Base-by-base conservation (phyloP, 2,113 vertebrate genomes). In the Ivindomyrus marchei region DNA sequence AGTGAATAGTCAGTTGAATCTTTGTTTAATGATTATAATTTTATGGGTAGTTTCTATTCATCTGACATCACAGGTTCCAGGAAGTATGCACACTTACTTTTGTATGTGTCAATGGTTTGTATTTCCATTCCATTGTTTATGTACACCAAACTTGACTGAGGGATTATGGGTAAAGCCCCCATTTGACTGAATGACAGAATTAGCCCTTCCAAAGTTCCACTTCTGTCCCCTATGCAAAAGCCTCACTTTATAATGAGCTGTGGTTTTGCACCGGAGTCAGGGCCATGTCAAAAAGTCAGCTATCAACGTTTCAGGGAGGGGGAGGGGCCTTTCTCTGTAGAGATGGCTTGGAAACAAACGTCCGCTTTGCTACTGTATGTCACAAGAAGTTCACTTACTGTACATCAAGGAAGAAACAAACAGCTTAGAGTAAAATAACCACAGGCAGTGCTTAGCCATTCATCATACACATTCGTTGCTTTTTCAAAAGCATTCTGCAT, bases 11-110 rank as follows among this genome's bases (percentile, higher is more conserved):
- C 91, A 84, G 9, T 6, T 47, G 80, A 46, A 84, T 42, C 80
- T 93, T 93, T 91, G 92, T 94, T 93, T 94, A 95, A 49, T 77
- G 24, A 80, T 36, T 50, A 80, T 42, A 94, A 94, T 95, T 95
- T 95, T 95, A 94, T 94, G 94, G 93, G 95, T 95, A 94, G 95
- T 95, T 94, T 93, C 92, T 93, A 92, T 94, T 95, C 94, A 94
- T 93, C 4, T 90, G 74, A 93, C 93, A 27, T 36, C 19, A 66
- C 36, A 45, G 19, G 56, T 62, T 88, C 93, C 93, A 94, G 94
- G 85, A 87, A 56, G 49, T n/a, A 49, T 47, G 24, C 13, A 9
- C 17, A 85, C 2, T 46, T 19, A 45, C 5, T 45, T 56, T 4
- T 94, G 92, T 93, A 93, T 93, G 94, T 92, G 89, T 93, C 92